Percentiles rank a stretch among this genome's conserved stretches.
phyloP scores from a whole-genome alignment of 2,797 vertebrate genomes.

The Hyperoplus lanceolatus region DNA sequence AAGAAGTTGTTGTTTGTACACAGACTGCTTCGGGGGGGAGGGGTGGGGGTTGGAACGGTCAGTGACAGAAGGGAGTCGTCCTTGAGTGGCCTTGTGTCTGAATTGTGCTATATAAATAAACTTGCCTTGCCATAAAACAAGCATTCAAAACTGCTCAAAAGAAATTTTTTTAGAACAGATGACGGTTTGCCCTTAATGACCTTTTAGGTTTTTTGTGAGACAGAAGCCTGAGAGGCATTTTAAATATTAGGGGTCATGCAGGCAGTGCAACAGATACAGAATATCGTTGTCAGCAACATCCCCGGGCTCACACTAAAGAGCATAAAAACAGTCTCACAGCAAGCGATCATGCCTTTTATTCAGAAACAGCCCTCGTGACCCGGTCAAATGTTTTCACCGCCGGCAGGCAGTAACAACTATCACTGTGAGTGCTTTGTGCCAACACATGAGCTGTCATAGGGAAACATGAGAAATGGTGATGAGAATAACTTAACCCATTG shows the following conservation, averaged over 20 bases:
- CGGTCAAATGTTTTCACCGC: neutral
- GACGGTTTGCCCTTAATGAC: neutral
- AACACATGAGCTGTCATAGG: neutral
- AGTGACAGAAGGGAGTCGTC: conserved; percentile 2
- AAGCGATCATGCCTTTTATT: neutral
- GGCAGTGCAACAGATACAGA: neutral
- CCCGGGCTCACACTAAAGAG: neutral
- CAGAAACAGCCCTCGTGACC: neutral
- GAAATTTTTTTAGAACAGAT: neutral
- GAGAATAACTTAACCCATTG: neutral
- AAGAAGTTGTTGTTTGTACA: neutral
- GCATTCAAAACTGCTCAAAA: neutral
- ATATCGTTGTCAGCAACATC: neutral
- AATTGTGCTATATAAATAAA: too few species aligned
- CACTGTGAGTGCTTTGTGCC: neutral
- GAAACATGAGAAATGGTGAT: neutral
- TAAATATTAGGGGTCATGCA: neutral
- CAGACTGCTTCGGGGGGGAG: conserved; percentile 4
- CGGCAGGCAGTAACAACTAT: neutral
- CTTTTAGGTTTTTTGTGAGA: neutral
- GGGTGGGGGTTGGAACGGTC: neutral
- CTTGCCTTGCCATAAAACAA: neutral
- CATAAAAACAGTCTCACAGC: neutral
- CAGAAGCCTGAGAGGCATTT: neutral
- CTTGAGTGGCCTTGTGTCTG: too few species aligned